Evolutionary conservation across 2,888 invertebrate species (phyloP).

Genomic region (Drosophila longiperda): DNA sequence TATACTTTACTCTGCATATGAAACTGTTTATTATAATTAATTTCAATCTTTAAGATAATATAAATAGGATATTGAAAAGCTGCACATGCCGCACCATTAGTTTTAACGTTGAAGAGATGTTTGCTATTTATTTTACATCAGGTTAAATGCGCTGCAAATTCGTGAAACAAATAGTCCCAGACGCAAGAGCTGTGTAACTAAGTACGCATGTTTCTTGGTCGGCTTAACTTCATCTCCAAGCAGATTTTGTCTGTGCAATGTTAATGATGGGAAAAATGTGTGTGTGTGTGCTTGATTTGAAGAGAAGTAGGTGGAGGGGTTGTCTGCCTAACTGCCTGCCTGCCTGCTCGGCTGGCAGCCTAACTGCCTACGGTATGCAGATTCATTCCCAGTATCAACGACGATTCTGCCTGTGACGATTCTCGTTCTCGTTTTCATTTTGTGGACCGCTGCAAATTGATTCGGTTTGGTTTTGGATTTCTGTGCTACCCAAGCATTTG

Average conservation of each 20-base stretch:
- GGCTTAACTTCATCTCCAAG: conserved; percentile 70
- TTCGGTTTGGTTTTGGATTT: conserved; percentile 51
- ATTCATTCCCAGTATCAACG: conserved; percentile 34
- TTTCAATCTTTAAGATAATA: not conserved
- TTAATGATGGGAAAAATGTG: conserved; percentile 73
- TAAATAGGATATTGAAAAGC: conserved; percentile 35
- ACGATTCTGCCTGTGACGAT: conserved; percentile 44
- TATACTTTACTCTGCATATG: not conserved
- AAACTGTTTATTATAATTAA: not conserved
- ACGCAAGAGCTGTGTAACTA: conserved; percentile 58
- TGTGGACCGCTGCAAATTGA: conserved; percentile 69
- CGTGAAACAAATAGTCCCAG: conserved; percentile 80
- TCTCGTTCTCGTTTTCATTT: conserved; percentile 53
- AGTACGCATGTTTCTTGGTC: conserved; percentile 81
- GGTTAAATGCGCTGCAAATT: conserved; percentile 74
- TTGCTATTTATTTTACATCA: conserved; percentile 37
- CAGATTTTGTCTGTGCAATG: conserved; percentile 67
- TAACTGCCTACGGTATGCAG: conserved; percentile 9
- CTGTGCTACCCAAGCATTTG: conserved; percentile 44
- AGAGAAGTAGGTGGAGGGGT: conserved; percentile 4
- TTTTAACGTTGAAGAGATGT: conserved; percentile 23
- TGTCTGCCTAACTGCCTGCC: not conserved
- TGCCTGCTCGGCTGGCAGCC: not conserved
- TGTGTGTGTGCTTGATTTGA: conserved; percentile 29
- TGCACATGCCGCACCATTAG: not conserved